A percentile compares a stretch with the other conserved stretches of the same genome.
These are phyloP conservation scores for Volucella inflata DNA, from an alignment of 2,888 invertebrate genomes.

Conservation along the genomic window DNA sequence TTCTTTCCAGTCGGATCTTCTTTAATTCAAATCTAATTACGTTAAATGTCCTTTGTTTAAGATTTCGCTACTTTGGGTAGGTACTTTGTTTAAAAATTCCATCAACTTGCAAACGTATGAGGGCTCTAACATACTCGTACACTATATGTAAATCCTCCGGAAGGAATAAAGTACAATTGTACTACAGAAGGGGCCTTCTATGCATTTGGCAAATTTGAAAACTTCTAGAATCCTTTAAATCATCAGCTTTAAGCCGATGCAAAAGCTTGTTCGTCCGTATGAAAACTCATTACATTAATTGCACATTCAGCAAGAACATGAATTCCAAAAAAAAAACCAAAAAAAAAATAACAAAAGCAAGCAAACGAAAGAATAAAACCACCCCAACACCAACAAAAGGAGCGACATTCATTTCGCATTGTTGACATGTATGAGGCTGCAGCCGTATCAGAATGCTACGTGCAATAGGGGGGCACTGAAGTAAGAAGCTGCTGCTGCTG, in stretches of 20 bases:
- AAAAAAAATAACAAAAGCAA: constrained; percentile 23
- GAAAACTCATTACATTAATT: constrained; percentile 75
- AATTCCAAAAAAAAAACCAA: constrained; percentile 26
- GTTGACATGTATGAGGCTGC: constrained; percentile 61
- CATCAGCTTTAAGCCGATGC: constrained; percentile 39
- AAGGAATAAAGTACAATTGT: too few species aligned
- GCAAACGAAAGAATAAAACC: not conserved
- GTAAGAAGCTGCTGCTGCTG: too few species aligned
- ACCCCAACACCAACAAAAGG: constrained; percentile 59
- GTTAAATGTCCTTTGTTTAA: too few species aligned
- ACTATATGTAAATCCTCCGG: too few species aligned
- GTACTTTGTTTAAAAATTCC: too few species aligned
- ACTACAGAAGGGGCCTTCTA: not conserved
- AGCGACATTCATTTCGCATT: constrained; percentile 71
- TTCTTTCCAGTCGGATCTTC: too few species aligned
- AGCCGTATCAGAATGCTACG: constrained; percentile 27
- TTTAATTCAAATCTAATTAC: too few species aligned
- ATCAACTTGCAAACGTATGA: too few species aligned
- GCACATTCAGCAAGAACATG: constrained; percentile 65
- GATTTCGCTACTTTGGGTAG: too few species aligned
- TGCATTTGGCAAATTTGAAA: constrained; percentile 11
- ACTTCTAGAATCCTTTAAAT: constrained; percentile 23
- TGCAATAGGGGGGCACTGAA: constrained; percentile 40
- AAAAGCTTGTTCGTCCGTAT: constrained; percentile 60
- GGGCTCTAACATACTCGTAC: too few species aligned